Base-by-base conservation (phyloP, 2,797 vertebrate genomes). In the Propithecus perrieri region DNA sequence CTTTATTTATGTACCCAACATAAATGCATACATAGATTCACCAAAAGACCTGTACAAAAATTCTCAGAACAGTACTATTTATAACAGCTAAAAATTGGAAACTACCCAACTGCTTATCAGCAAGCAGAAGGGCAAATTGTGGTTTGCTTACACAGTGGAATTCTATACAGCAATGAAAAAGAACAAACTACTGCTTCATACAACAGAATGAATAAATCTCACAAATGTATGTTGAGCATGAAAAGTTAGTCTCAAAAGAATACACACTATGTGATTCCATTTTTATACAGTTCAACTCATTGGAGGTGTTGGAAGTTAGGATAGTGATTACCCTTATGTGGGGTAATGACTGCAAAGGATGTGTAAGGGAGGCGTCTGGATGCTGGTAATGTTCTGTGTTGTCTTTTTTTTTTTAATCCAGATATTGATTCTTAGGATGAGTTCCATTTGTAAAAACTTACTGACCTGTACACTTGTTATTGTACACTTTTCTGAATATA, bases 391-490 rank as follows among this genome's bases (percentile, higher is more conserved):
- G 35, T 83, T 92, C 57, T 83, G 22, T 79, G 74, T 81, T 46
- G 18, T 65, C 6, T 41, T 61, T 35, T 53, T 75, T 17, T 88
- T 93, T 67, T 85, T 67, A 75, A 63, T 55, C 50, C 11, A 74
- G 20, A 18, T 69, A 18, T 72, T 89, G 13, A 33, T 57, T 90
- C 57, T 33, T 33, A 78, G 50, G 17, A 53, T 92, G 53, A 85
- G 53, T 69, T 92, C 53, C 50, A 57, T 59, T 88, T 91, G n/a
- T 83, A 76, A 87, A 86, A 94, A 61, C 30, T 35, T 89, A 80
- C 33, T 86, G 28, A 80, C 20, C 38, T 63, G 4, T 72, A 35
- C 17, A 4, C 41, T 80, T 88, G 30, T 71, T 91, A 75, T 76
- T 69, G 15, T 41, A 72, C 11, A 55, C 38, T 88, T 69, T 71